Conservation (phyloP, 2,797 vertebrate species). For the Vipera ursinii region DNA sequence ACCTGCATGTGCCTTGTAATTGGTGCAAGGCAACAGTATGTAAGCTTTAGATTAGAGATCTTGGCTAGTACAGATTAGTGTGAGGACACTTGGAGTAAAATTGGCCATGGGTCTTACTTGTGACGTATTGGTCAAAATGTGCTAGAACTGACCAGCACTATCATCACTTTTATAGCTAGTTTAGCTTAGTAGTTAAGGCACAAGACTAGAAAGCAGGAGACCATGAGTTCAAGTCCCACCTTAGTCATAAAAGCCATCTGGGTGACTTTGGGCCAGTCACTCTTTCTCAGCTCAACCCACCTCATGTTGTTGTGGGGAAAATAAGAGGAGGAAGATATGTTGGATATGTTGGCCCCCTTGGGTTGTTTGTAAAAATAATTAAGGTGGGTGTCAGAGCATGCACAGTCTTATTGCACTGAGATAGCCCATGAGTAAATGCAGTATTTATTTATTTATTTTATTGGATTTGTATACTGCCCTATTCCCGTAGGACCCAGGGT, state of each 20-base stretch:
- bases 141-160: background rate
- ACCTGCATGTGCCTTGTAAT: background rate
- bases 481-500: no score
- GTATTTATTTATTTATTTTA: no score
- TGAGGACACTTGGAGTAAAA: background rate
- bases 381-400: background rate
- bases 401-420: no score
- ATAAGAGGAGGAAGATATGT: background rate
- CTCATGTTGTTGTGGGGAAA: background rate
- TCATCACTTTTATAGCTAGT: background rate
- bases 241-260: background rate
- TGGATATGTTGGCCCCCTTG: background rate
- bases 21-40: background rate
- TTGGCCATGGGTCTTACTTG: background rate
- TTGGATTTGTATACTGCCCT: no score
- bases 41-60: background rate
- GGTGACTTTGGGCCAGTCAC: background rate
- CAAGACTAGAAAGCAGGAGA: background rate
- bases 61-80: background rate
- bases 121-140: background rate
- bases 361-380: background rate
- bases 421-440: no score
- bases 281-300: background rate
- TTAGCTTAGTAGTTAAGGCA: background rate
- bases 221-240: background rate